Evolutionary conservation across 2,888 invertebrate genomes (phyloP).

Genomic region (Andrena minutula): DNA sequence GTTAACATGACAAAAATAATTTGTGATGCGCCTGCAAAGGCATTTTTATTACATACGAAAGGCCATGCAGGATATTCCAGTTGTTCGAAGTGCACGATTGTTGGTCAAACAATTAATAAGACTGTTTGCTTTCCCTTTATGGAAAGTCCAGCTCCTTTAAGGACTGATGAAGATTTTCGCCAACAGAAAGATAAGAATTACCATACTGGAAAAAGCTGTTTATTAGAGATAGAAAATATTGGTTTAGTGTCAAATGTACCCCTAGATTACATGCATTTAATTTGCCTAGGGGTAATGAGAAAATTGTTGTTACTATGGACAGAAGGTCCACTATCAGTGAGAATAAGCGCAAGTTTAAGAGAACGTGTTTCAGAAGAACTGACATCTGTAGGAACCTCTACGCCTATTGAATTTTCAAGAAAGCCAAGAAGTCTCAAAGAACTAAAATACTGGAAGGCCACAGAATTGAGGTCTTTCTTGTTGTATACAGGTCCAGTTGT

Average conservation of each 20-base stretch:
- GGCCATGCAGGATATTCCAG: too few relatives aligned
- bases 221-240: slow-evolving; percentile 70
- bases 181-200: neutral
- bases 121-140: slow-evolving; percentile 1
- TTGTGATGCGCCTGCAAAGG: too few relatives aligned
- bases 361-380: slow-evolving; percentile 19
- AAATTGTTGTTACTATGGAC: too few relatives aligned
- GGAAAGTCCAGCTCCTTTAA: slow-evolving; percentile 10
- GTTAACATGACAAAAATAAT: too few relatives aligned
- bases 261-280: slow-evolving; percentile 74
- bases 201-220: slow-evolving; percentile 45
- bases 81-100: slow-evolving; percentile 63
- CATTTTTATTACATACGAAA: too few relatives aligned
- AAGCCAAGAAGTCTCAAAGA: too few relatives aligned
- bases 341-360: neutral
- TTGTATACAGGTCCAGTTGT: too few relatives aligned
- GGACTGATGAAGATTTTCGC: slow-evolving; percentile 56
- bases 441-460: too few relatives aligned
- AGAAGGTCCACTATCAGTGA: slow-evolving; percentile 51
- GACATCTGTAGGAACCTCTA: slow-evolving; percentile 15
- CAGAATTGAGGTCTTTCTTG: too few relatives aligned
- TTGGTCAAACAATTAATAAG: slow-evolving; percentile 39
- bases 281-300: too few relatives aligned
- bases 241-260: slow-evolving; percentile 71
- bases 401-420: slow-evolving; percentile 70